Conservation (phyloP, 2,113 vertebrate genomes). For the Chaetorhynchus papuensis region DNA sequence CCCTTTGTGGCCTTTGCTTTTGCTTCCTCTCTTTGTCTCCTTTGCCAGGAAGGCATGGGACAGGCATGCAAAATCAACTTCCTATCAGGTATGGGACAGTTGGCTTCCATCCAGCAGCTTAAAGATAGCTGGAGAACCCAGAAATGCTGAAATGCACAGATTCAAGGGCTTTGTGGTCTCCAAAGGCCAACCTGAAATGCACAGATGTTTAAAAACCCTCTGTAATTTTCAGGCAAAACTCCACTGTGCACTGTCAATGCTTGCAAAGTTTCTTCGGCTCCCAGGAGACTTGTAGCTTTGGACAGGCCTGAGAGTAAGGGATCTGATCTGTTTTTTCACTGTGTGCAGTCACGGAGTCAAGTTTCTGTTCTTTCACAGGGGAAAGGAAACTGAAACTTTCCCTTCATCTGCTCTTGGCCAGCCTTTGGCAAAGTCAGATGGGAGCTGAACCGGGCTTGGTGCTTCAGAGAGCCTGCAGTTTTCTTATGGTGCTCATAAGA, state of each 20-base stretch:
- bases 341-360: neutral
- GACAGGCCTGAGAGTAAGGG: neutral
- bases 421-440: neutral
- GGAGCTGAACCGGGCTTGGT: neutral
- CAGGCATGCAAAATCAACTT: neutral
- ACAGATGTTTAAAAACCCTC: neutral
- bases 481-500: neutral
- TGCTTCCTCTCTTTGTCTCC: neutral
- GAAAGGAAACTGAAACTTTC: neutral
- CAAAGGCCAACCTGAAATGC: neutral
- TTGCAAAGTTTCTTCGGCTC: neutral
- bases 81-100: neutral
- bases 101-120: neutral
- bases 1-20: neutral
- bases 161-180: neutral
- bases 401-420: neutral
- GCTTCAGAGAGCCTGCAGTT: neutral
- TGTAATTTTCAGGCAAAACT: neutral
- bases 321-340: neutral
- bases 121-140: neutral
- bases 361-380: neutral
- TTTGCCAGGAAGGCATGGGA: neutral
- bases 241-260: neutral
- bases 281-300: neutral
- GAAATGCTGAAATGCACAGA: neutral